Percentiles rank a stretch among this genome's conserved stretches.
Evolutionary conservation across 2,113 vertebrate species (phyloP).

Genomic region (Sardina pilchardus): DNA sequence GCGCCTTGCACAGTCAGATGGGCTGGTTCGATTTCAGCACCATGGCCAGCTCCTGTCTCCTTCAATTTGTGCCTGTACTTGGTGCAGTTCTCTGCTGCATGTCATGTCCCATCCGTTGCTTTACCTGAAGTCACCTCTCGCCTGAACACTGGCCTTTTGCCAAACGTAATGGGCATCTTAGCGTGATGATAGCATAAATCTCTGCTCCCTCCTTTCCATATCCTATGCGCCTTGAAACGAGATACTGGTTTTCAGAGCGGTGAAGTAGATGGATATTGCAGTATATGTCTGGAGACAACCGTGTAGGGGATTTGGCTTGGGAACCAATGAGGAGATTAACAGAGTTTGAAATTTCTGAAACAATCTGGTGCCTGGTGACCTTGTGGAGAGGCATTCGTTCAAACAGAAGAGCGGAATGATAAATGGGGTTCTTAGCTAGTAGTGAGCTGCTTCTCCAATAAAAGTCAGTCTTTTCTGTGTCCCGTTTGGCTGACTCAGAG

Average conservation of each 20-base stretch:
- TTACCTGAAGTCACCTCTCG: background rate
- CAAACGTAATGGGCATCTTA: background rate
- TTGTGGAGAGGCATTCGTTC: background rate
- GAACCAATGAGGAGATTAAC: background rate
- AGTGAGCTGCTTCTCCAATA: background rate
- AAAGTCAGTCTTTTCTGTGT: background rate
- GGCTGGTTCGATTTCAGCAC: background rate
- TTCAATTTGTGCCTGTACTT: background rate
- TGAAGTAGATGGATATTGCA: background rate
- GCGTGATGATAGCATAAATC: background rate
- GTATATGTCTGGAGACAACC: background rate
- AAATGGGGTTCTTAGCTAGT: background rate
- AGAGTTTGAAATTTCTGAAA: slow-evolving; percentile 1
- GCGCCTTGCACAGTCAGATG: too few relatives aligned
- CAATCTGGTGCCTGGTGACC: background rate
- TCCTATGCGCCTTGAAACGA: background rate
- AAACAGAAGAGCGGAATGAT: background rate
- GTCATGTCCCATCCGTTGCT: background rate
- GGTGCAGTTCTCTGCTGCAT: background rate
- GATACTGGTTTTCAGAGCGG: background rate
- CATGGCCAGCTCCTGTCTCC: background rate
- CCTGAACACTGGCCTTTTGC: background rate
- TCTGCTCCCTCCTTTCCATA: background rate
- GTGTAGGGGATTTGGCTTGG: background rate
- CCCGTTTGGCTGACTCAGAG: background rate